Evolutionary conservation across 2,888 invertebrate species (phyloP).

Genomic region (Loripinus fragilis): DNA sequence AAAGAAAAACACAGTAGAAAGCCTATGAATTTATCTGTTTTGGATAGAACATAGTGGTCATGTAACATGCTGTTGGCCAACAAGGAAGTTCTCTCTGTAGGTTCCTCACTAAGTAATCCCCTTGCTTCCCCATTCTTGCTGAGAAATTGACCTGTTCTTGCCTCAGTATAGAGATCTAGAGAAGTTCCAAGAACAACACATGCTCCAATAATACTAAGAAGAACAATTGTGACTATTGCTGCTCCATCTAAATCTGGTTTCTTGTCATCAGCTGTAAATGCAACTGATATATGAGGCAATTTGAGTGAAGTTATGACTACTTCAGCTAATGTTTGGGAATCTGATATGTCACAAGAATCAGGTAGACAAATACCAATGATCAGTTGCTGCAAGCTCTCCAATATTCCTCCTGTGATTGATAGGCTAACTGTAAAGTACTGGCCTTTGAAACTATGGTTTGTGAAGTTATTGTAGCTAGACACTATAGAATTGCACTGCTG

Average conservation of each 20-base stretch:
- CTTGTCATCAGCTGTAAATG: not conserved
- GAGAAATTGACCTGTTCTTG: not conserved
- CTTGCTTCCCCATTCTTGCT: not conserved
- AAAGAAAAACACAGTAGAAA: slow-evolving; percentile 59
- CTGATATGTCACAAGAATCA: slow-evolving; percentile 25
- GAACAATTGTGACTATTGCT: not conserved
- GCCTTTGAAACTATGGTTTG: slow-evolving; percentile 27
- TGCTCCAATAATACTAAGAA: not conserved
- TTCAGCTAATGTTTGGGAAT: not conserved
- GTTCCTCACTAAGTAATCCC: not conserved
- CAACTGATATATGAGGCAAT: not conserved
- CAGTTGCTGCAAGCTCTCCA: not conserved
- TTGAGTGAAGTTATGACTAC: not conserved
- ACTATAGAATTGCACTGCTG: slow-evolving; percentile 33
- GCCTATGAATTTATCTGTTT: not conserved
- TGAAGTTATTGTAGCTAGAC: slow-evolving; percentile 12
- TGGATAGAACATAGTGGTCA: not conserved
- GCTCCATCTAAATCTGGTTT: not conserved
- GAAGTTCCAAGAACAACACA: not conserved
- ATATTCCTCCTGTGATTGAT: not conserved
- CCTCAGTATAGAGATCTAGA: not conserved
- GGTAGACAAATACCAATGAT: slow-evolving; percentile 42
- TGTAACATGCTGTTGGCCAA: not conserved
- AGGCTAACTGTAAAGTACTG: slow-evolving; percentile 36
- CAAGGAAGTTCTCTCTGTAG: not conserved